Percentiles rank a stretch among this genome's conserved stretches.
These are phyloP conservation scores for Dicrurus megarhynchus DNA, from an alignment of 2,113 vertebrate species.

Conservation along the genomic window DNA sequence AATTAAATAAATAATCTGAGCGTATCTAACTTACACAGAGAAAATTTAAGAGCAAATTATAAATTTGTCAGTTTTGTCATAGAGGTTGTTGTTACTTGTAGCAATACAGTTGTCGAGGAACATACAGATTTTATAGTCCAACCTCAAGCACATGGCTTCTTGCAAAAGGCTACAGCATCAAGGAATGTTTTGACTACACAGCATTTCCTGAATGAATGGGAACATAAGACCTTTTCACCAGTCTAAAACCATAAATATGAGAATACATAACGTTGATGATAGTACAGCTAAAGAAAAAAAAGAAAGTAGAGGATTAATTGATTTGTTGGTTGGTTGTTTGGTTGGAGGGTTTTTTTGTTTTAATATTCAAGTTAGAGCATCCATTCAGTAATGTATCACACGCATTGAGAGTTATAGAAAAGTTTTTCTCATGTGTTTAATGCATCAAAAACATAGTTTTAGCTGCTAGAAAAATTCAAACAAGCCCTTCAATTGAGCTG, in stretches of 20 bases:
- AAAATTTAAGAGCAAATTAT: constrained; percentile 6
- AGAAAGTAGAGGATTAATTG: not conserved
- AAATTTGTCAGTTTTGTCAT: not conserved
- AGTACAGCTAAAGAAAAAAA: not conserved
- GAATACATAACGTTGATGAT: not conserved
- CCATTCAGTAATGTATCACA: not conserved
- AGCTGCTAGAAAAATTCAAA: not conserved
- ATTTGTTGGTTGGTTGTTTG: too few relatives aligned
- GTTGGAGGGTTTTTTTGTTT: not conserved
- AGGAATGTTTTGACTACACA: not conserved
- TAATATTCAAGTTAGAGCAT: not conserved
- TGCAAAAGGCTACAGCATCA: not conserved
- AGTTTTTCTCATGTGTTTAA: not conserved
- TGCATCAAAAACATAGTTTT: not conserved
- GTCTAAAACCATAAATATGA: not conserved
- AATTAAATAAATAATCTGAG: not conserved
- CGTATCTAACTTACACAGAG: not conserved
- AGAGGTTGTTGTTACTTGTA: not conserved
- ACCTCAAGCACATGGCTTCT: not conserved
- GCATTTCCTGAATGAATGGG: not conserved
- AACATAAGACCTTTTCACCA: not conserved
- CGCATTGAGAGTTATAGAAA: not conserved
- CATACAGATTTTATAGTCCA: not conserved
- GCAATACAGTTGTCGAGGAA: not conserved
- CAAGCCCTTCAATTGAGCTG: not conserved